phyloP scores from a whole-genome alignment of 2,888 invertebrate species.

The Helleia helle region DNA sequence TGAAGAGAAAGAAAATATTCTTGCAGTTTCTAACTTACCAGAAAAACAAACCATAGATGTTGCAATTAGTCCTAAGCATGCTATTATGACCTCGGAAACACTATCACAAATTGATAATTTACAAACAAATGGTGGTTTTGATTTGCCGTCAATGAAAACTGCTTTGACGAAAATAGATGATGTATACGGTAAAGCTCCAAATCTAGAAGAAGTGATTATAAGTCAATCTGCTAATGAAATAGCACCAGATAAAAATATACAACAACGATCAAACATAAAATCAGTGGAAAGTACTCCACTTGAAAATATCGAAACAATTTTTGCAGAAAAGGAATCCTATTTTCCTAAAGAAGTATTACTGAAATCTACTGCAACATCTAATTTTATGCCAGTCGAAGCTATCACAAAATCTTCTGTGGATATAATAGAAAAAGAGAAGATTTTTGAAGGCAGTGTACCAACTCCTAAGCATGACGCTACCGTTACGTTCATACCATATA shows the following conservation, averaged over 20 bases:
- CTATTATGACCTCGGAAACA: slow-evolving; percentile 70
- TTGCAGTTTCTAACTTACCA: slow-evolving; percentile 44
- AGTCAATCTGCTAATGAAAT: slow-evolving; percentile 43
- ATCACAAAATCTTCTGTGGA: slow-evolving; percentile 70
- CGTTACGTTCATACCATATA: slow-evolving; percentile 44
- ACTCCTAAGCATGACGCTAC: slow-evolving; percentile 33
- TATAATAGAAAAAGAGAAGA: slow-evolving; percentile 71
- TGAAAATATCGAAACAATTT: slow-evolving; percentile 61
- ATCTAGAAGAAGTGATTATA: slow-evolving; percentile 45
- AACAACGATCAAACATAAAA: slow-evolving; percentile 32
- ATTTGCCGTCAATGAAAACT: slow-evolving; percentile 42
- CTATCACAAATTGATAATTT: slow-evolving; percentile 68
- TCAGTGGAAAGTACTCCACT: slow-evolving; percentile 51
- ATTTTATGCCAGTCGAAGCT: slow-evolving; percentile 70
- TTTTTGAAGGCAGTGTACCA: slow-evolving; percentile 38
- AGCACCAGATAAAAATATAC: slow-evolving; percentile 29
- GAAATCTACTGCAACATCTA: slow-evolving; percentile 49
- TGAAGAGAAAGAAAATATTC: slow-evolving; percentile 73
- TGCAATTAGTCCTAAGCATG: slow-evolving; percentile 55
- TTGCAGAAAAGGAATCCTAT: slow-evolving; percentile 65
- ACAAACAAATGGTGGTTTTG: slow-evolving; percentile 44
- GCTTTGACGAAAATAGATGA: slow-evolving; percentile 47
- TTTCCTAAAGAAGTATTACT: slow-evolving; percentile 31
- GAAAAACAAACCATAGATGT: slow-evolving; percentile 53
- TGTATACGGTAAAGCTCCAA: slow-evolving; percentile 54